Evolutionary conservation across 2,888 invertebrate genomes (phyloP).

Genomic region (Nowickia ferox): DNA sequence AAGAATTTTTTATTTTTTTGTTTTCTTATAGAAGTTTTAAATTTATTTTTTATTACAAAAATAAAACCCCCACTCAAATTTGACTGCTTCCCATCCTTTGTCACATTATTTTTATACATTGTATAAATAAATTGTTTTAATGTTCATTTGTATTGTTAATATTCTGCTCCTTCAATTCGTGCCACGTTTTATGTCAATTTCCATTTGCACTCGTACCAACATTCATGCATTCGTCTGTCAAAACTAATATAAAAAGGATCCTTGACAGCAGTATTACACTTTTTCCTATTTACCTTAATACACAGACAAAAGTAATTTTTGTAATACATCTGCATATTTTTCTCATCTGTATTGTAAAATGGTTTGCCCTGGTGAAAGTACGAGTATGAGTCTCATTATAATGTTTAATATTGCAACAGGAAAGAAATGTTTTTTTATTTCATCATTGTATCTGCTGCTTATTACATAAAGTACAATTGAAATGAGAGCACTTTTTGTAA

Average conservation of each 20-base stretch:
- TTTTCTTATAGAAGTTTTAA: neutral
- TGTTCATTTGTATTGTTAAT: conserved; percentile 62
- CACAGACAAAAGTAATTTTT: conserved; percentile 34
- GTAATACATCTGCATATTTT: conserved; percentile 69
- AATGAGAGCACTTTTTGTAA: conserved; percentile 14
- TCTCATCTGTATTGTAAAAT: conserved; percentile 52
- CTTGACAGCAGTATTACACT: conserved; percentile 53
- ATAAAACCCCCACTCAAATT: neutral
- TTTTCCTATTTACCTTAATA: conserved; percentile 20
- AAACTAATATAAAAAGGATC: conserved; percentile 11
- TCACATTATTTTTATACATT: conserved; percentile 31
- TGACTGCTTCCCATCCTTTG: neutral
- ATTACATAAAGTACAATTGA: conserved; percentile 22
- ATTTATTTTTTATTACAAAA: neutral
- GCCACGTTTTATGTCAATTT: conserved; percentile 34
- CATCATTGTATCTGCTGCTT: neutral
- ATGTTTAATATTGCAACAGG: conserved; percentile 63
- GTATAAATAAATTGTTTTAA: conserved; percentile 66
- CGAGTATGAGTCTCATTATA: conserved; percentile 43
- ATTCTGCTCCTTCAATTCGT: conserved; percentile 52
- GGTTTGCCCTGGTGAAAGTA: conserved; percentile 1
- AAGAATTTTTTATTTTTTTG: neutral
- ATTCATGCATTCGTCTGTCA: neutral
- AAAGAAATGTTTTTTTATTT: neutral
- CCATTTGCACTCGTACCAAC: conserved; percentile 15